Evolutionary conservation across 2,113 vertebrate species (phyloP).

Genomic region (Dissostichus mawsoni): DNA sequence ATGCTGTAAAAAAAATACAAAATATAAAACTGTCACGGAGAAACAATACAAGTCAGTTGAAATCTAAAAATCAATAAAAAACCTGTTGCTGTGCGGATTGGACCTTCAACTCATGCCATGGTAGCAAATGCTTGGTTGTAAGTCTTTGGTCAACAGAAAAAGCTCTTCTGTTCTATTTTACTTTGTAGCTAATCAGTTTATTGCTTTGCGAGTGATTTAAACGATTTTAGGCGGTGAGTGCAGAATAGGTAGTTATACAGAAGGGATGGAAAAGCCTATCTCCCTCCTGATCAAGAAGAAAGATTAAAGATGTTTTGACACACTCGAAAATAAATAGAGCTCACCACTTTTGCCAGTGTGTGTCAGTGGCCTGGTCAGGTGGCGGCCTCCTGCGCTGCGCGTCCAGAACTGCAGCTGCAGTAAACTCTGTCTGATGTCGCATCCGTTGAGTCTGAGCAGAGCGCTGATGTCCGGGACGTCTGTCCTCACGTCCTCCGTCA

Average conservation of each 20-base stretch:
- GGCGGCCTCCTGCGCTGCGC: conserved; percentile 87
- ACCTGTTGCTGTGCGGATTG: neutral
- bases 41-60: neutral
- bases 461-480: conserved; percentile 86
- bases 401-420: conserved; percentile 94
- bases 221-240: neutral
- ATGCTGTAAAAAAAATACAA: neutral
- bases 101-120: neutral
- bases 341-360: conserved; percentile 34
- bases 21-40: neutral
- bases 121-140: neutral
- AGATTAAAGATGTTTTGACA: too few species aligned
- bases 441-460: conserved; percentile 87
- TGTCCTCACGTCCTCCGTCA: conserved; percentile 90
- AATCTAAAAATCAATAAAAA: neutral
- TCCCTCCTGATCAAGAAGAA: neutral
- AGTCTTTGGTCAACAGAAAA: neutral
- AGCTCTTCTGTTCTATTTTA: too few species aligned
- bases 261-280: neutral
- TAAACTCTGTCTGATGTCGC: conserved; percentile 93
- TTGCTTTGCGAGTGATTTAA: neutral
- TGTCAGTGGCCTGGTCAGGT: conserved; percentile 55
- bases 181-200: neutral
- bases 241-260: neutral
- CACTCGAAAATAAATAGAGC: neutral